phyloP scores from a whole-genome alignment of 1,140 invertebrate species.

The Forficula auricularia region DNA sequence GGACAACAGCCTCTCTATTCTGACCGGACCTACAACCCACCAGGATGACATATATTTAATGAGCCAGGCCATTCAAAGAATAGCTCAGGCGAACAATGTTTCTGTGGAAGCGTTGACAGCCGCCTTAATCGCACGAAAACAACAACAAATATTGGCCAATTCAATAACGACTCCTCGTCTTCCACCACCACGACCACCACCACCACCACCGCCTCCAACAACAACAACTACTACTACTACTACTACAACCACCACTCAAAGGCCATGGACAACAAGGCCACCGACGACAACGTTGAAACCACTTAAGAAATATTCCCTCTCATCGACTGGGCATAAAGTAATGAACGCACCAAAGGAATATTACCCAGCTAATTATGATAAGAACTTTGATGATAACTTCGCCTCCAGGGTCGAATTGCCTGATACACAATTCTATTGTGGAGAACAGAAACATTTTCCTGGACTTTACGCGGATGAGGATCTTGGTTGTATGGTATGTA shows the following conservation, averaged over 20 bases:
- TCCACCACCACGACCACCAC: too few relatives aligned
- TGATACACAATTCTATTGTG: conserved; percentile 72
- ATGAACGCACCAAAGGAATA: conserved; percentile 79
- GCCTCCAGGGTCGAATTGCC: conserved; percentile 64
- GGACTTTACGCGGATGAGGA: conserved; percentile 77
- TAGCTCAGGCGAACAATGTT: conserved; percentile 49
- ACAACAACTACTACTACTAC: neutral
- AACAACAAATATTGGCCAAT: conserved; percentile 25
- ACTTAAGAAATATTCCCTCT: neutral
- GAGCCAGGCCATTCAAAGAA: conserved; percentile 32
- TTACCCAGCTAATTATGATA: conserved; percentile 68
- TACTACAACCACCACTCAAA: neutral
- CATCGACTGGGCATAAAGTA: conserved; percentile 25
- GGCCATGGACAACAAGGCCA: neutral
- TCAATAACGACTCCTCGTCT: neutral
- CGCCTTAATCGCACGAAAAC: conserved; percentile 46
- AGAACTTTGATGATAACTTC: conserved; percentile 75
- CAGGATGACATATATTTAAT: conserved; percentile 17
- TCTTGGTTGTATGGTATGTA: conserved; percentile 74
- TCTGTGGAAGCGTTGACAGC: conserved; percentile 52
- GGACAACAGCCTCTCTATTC: too few relatives aligned
- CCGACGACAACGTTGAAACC: neutral
- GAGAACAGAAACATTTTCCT: conserved; percentile 75
- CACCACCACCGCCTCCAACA: conserved; percentile 1
- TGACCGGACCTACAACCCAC: neutral